phyloP scores from a whole-genome alignment of 2,797 vertebrate species.

The Podarcis lilfordi region DNA sequence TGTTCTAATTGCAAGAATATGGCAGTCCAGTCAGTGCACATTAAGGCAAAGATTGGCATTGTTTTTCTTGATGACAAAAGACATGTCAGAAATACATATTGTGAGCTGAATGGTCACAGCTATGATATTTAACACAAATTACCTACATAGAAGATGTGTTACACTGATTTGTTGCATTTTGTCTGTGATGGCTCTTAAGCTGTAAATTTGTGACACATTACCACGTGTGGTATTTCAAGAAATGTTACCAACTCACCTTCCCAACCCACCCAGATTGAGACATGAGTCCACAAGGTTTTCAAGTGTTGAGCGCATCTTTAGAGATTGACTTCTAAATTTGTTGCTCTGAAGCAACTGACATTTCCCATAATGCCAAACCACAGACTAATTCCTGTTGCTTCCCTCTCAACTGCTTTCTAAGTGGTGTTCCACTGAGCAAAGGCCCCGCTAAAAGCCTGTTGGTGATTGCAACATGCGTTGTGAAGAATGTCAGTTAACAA shows the following conservation, averaged over 20 bases:
- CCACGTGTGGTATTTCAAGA: neutral
- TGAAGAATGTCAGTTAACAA: neutral
- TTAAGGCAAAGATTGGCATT: no score
- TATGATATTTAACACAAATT: no score
- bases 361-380: neutral
- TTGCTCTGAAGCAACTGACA: neutral
- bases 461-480: neutral
- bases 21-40: no score
- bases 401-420: neutral
- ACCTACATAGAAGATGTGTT: no score
- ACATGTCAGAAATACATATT: neutral
- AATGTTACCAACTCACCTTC: neutral
- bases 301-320: accelerated
- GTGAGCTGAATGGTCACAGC: neutral
- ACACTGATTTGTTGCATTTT: neutral
- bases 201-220: neutral
- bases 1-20: no score
- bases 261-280: neutral
- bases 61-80: neutral
- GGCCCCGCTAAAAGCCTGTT: neutral
- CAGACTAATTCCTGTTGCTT: neutral
- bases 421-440: neutral
- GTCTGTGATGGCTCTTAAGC: neutral
- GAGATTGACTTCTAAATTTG: accelerated
- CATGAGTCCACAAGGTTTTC: neutral